Evolutionary conservation across 1,140 invertebrate genomes (phyloP).

Genomic region (Heterodera carotae): DNA sequence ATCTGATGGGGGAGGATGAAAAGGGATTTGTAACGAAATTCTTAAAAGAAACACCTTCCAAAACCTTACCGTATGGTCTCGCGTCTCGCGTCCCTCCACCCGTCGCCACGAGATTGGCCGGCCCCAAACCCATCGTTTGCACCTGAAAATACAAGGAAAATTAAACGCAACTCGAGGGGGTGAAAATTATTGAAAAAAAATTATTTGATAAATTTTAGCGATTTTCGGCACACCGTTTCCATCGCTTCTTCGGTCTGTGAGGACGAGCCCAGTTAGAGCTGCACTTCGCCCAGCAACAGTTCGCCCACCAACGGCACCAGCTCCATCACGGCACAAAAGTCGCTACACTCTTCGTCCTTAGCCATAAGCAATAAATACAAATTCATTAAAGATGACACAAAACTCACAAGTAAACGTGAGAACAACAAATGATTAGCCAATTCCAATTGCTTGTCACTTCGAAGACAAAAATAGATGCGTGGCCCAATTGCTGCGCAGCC

Average conservation of each 20-base stretch:
- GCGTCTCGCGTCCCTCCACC: conserved; percentile 95
- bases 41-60: too few relatives aligned
- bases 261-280: too few relatives aligned
- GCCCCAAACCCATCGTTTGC: conserved; percentile 71
- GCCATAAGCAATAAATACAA: neutral
- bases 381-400: neutral
- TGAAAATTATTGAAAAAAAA: conserved; percentile 71
- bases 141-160: conserved; percentile 82
- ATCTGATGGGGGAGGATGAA: too few relatives aligned
- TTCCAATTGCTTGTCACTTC: conserved; percentile 45
- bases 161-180: too few relatives aligned
- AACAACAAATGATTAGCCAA: conserved; percentile 44
- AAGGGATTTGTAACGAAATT: too few relatives aligned
- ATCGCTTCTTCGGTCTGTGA: conserved; percentile 31
- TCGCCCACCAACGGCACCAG: too few relatives aligned
- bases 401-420: conserved; percentile 25
- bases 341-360: conserved; percentile 22
- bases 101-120: conserved; percentile 80
- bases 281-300: too few relatives aligned
- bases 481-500: too few relatives aligned
- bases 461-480: conserved; percentile 40
- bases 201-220: conserved; percentile 74
- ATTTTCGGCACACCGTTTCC: conserved; percentile 17
- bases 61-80: conserved; percentile 79
- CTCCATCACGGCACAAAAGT: too few relatives aligned